Conservation (phyloP, 2,888 invertebrate species). For the Sialis fuliginosa region DNA sequence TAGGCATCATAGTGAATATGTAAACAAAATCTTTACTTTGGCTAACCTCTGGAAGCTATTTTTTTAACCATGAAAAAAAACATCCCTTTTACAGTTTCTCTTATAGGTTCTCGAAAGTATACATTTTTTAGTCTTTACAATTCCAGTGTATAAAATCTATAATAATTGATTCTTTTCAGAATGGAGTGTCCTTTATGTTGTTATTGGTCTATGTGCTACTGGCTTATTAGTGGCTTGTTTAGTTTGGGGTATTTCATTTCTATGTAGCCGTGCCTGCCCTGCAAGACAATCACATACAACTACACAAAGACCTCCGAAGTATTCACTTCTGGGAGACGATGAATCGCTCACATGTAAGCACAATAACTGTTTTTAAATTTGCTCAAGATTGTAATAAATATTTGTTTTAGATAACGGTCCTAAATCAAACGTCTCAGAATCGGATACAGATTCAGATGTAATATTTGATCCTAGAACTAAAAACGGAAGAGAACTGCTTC, state of each 20-base stretch:
- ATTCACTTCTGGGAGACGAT: constrained; percentile 52
- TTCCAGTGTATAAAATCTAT: too few species aligned
- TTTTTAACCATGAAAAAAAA: too few species aligned
- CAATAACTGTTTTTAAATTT: too few species aligned
- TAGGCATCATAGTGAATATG: too few species aligned
- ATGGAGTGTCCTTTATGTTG: constrained; percentile 88
- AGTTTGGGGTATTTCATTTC: constrained; percentile 43
- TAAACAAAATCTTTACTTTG: too few species aligned
- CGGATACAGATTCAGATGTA: constrained; percentile 73
- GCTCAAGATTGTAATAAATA: background rate
- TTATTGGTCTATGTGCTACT: constrained; percentile 49
- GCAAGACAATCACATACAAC: constrained; percentile 25
- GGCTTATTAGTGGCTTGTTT: constrained; percentile 36
- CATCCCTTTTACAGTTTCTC: too few species aligned
- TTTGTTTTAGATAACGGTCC: constrained; percentile 35
- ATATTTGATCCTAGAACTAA: constrained; percentile 59
- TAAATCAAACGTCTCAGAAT: constrained; percentile 50
- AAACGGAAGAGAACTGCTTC: constrained; percentile 30
- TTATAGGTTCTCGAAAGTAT: background rate
- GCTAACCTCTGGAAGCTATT: too few species aligned
- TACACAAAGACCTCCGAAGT: constrained; percentile 43
- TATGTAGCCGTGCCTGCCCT: constrained; percentile 36
- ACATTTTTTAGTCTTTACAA: background rate
- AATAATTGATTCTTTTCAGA: constrained; percentile 1
- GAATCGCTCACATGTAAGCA: constrained; percentile 43